Conservation (phyloP, 1,140 invertebrate genomes). For the Wasmannia auropunctata region DNA sequence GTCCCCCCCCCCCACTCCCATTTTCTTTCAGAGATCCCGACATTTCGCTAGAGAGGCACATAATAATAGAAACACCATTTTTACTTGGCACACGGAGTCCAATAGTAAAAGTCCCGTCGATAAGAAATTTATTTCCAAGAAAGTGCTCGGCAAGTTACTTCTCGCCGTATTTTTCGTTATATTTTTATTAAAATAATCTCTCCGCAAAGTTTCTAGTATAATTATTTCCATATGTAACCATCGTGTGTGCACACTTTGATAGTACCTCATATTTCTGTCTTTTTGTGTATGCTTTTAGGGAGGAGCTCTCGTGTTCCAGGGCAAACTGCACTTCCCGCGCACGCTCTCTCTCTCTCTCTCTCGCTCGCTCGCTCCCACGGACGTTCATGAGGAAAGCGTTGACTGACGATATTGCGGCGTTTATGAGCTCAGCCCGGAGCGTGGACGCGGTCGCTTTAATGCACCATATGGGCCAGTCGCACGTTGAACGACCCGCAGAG, state of each 20-base stretch:
- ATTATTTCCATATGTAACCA: not conserved
- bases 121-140: not conserved
- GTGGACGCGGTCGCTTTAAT: conserved; percentile 33
- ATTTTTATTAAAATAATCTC: not conserved
- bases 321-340: conserved; percentile 11
- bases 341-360: too few species aligned
- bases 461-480: conserved; percentile 1
- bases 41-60: not conserved
- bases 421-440: conserved; percentile 37
- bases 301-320: not conserved
- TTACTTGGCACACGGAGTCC: not conserved
- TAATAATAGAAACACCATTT: conserved; percentile 30
- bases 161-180: not conserved
- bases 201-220: not conserved
- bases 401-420: conserved; percentile 54
- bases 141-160: not conserved
- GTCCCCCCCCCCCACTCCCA: not conserved
- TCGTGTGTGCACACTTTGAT: not conserved
- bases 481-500: conserved; percentile 21
- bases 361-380: not conserved
- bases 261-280: not conserved
- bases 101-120: not conserved
- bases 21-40: not conserved
- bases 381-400: conserved; percentile 23
- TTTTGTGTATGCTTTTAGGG: not conserved